A percentile compares a stretch with the other conserved stretches of the same genome.
Conservation (phyloP, 2,888 invertebrate species). For the Zaprionus obscuricornis region DNA sequence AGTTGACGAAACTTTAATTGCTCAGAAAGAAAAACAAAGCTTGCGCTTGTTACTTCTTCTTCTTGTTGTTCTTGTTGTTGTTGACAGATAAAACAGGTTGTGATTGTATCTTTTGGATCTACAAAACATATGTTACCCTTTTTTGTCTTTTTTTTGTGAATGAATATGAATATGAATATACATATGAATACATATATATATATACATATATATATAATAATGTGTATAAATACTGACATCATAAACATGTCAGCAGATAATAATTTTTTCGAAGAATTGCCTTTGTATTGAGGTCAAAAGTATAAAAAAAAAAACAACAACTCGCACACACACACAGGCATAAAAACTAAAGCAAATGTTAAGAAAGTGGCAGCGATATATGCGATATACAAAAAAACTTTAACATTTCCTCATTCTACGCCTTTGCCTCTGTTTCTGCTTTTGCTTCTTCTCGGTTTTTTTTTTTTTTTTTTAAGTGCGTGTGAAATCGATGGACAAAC, state of each 20-base stretch:
- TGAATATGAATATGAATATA: too few relatives aligned
- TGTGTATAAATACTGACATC: conserved; percentile 24
- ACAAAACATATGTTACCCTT: too few relatives aligned
- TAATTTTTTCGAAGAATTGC: conserved; percentile 41
- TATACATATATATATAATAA: too few relatives aligned
- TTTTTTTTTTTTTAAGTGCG: conserved; percentile 52
- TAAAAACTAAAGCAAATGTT: conserved; percentile 66
- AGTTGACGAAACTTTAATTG: conserved; percentile 50
- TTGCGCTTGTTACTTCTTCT: conserved; percentile 42
- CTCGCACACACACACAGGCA: conserved; percentile 28
- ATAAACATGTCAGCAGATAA: conserved; percentile 58
- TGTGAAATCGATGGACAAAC: conserved; percentile 66
- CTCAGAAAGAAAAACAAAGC: too few relatives aligned
- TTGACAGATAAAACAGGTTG: too few relatives aligned
- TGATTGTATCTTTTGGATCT: too few relatives aligned
- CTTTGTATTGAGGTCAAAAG: conserved; percentile 67
- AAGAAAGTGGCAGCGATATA: conserved; percentile 38
- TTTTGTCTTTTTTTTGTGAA: too few relatives aligned
- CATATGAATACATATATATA: too few relatives aligned
- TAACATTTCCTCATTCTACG: conserved; percentile 54
- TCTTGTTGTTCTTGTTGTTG: too few relatives aligned
- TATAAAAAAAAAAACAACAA: conserved; percentile 54
- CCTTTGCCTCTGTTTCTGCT: conserved; percentile 10
- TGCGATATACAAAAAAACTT: conserved; percentile 33
- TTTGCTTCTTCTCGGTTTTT: conserved; percentile 1